Percentiles rank a stretch among this genome's conserved stretches.
phyloP scores from a whole-genome alignment of 2,797 vertebrate species.

The Trachops cirrhosus region DNA sequence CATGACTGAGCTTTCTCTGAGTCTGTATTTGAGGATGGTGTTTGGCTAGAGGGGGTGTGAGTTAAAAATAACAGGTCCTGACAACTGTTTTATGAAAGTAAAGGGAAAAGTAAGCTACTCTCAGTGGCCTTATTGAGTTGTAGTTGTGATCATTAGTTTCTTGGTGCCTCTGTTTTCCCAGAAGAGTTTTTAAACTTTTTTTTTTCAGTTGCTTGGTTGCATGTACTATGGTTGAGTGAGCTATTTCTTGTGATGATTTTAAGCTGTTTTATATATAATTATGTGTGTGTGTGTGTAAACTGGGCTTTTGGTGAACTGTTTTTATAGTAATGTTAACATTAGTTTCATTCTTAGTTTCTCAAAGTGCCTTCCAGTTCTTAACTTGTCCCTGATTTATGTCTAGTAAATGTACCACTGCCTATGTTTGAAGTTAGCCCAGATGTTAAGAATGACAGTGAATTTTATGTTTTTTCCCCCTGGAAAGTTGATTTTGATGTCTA shows the following conservation, averaged over 20 bases:
- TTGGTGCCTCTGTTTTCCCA: not conserved
- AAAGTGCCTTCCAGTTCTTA: not conserved
- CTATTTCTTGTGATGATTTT: not conserved
- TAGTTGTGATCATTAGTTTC: not conserved
- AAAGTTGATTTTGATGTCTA: not conserved
- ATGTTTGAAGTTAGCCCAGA: not conserved
- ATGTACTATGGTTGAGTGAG: not conserved
- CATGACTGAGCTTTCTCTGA: not conserved
- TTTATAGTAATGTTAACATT: not conserved
- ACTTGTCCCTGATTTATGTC: not conserved
- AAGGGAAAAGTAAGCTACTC: not conserved
- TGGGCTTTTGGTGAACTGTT: not conserved
- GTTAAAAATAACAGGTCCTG: not conserved
- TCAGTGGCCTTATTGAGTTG: not conserved
- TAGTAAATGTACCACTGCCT: not conserved
- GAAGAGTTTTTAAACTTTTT: not conserved
- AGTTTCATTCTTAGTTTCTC: not conserved
- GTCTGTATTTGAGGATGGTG: not conserved
- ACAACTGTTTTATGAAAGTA: slow-evolving; percentile 24
- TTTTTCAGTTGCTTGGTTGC: not conserved
- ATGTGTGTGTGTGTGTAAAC: not conserved
- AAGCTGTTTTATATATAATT: not conserved
- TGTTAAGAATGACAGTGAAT: not conserved
- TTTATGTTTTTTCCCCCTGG: not conserved
- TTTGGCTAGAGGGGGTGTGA: not conserved